A percentile compares a stretch with the other conserved stretches of the same genome.
These are phyloP conservation scores for Atrina japonica DNA, from an alignment of 2,888 invertebrate genomes.

Conservation along the genomic window DNA sequence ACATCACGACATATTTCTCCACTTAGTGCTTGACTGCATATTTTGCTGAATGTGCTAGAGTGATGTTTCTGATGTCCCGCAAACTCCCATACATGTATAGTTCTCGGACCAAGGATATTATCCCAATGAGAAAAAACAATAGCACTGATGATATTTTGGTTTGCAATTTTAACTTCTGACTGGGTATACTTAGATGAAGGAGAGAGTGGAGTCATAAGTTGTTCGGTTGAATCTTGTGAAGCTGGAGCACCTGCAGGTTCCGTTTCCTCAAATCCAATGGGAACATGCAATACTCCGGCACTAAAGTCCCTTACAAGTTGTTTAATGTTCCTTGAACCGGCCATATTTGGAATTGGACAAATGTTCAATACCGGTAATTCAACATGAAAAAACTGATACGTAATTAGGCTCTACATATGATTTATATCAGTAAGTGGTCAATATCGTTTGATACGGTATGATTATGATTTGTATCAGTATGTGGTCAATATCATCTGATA, in stretches of 20 bases:
- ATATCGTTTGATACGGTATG: no score
- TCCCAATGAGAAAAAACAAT: constrained; percentile 77
- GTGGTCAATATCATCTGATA: no score
- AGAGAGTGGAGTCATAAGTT: constrained; percentile 61
- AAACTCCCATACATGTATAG: constrained; percentile 76
- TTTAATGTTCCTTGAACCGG: constrained; percentile 33
- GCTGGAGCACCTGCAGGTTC: no score
- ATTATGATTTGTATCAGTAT: no score
- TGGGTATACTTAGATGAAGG: constrained; percentile 71
- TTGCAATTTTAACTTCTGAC: constrained; percentile 54
- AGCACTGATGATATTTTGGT: constrained; percentile 59
- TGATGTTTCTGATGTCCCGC: constrained; percentile 51
- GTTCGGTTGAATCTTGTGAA: constrained; percentile 3
- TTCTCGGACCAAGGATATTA: constrained; percentile 78
- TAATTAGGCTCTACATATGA: no score
- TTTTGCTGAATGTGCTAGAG: constrained; percentile 59
- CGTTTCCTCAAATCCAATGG: constrained; percentile 2
- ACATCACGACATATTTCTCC: constrained; percentile 77
- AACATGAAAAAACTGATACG: no score
- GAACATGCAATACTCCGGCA: constrained; percentile 39
- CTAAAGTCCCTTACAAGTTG: constrained; percentile 27
- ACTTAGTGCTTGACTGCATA: constrained; percentile 75
- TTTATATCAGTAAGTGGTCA: no score
- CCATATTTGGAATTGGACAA: constrained; percentile 4
- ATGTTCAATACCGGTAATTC: no score